These are phyloP conservation scores for Dynastes tityus DNA, from an alignment of 2,888 invertebrate genomes.

Conservation along the genomic window DNA sequence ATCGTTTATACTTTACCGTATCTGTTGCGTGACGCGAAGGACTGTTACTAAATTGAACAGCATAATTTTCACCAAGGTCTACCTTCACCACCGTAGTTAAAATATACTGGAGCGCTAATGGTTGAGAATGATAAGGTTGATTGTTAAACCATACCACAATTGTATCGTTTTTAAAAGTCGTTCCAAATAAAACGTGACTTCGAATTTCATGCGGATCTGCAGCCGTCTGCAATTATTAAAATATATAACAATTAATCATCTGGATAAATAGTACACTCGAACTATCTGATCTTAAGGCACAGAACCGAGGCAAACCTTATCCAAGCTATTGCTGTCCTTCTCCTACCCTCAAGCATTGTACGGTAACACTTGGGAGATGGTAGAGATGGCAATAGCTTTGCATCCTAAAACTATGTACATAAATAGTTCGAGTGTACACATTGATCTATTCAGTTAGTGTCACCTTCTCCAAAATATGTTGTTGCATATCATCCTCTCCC, in stretches of 20 bases:
- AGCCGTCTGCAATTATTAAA: constrained; percentile 48
- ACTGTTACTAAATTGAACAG: constrained; percentile 74
- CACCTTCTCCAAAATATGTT: constrained; percentile 69
- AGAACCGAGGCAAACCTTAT: too few relatives aligned
- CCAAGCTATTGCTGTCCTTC: too few relatives aligned
- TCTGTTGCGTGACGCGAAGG: constrained; percentile 67
- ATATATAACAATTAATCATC: too few relatives aligned
- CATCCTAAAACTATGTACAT: not conserved
- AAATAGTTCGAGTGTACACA: not conserved
- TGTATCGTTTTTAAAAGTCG: constrained; percentile 68
- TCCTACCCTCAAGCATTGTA: too few relatives aligned
- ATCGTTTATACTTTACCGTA: not conserved
- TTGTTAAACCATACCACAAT: constrained; percentile 83
- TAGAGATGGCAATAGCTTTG: too few relatives aligned
- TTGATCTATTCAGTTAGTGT: constrained; percentile 7
- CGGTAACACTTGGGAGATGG: too few relatives aligned
- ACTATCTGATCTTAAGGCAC: too few relatives aligned
- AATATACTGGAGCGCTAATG: constrained; percentile 76
- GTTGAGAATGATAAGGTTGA: constrained; percentile 81
- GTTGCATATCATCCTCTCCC: constrained; percentile 62
- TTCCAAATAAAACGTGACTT: constrained; percentile 71
- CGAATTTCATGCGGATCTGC: constrained; percentile 57
- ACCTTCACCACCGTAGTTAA: constrained; percentile 75
- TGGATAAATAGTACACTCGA: too few relatives aligned
- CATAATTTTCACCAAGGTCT: constrained; percentile 55